Conservation (phyloP, 2,797 vertebrate genomes). For the Cheirogaleus major region DNA sequence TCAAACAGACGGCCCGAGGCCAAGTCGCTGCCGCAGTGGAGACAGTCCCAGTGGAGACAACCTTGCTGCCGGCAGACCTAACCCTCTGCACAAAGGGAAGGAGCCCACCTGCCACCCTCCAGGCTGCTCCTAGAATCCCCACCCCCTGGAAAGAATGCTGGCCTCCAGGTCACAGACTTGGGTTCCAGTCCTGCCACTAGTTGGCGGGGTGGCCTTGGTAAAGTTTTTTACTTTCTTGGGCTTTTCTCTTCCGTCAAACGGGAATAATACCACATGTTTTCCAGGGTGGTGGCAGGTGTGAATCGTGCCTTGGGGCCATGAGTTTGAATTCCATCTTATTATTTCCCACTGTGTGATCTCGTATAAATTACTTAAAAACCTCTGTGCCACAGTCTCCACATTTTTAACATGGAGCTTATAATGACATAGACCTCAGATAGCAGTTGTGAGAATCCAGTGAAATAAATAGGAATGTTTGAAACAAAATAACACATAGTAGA, state of each 20-base stretch:
- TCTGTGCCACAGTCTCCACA: background rate
- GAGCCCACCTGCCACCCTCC: accelerated
- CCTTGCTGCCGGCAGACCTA: background rate
- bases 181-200: background rate
- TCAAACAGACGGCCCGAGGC: conserved; percentile 30
- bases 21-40: background rate
- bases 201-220: background rate
- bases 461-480: conserved; percentile 4
- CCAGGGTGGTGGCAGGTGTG: background rate
- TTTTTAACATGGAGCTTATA: background rate
- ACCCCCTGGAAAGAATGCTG: background rate
- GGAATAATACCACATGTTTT: background rate
- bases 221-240: background rate
- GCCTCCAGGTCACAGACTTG: background rate
- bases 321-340: background rate
- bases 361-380: background rate
- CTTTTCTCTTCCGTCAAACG: background rate
- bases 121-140: too few species aligned
- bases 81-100: background rate
- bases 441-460: background rate
- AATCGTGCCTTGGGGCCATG: background rate
- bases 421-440: background rate
- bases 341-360: background rate
- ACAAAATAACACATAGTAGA: background rate
- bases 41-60: background rate